Base-by-base conservation (phyloP, 2,888 invertebrate species). In the Baronia brevicornis region DNA sequence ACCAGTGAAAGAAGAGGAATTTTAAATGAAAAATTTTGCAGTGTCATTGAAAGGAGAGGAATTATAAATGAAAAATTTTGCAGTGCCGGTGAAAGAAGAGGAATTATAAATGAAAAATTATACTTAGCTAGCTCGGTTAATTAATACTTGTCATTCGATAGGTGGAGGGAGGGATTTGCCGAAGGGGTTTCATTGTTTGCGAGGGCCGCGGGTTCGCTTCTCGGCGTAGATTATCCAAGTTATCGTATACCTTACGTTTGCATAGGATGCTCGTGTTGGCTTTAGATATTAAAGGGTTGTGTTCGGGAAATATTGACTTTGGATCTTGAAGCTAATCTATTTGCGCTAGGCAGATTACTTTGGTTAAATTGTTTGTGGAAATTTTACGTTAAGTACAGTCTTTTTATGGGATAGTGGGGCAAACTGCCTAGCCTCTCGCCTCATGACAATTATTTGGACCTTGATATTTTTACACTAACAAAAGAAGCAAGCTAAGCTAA, bases 141-240 rank as follows among this genome's bases (percentile, higher is more conserved):
- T 74, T 71, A 73, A 71, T 75, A 69, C 61, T 54, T 57, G 71
- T 64, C 64, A 71, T 56, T 54, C 47, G 63, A 65, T 65, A 58
- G 48, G 44, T 37, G 23, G 28, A 27, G 39, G 7, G 21, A 9
- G 10, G 17, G 25, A 39, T 54, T 58, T 54, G 54, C 48, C 48
- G 56, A 64, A 64, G 62, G 66, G 65, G 64, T 62, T 57, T 36
- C 13, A 23, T 33, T 70, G 65, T 70, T 70, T 70, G 63, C 58
- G 28, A 46, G 64, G 60, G 63, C 51, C 49, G 43, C 55, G 47
- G 54, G 59, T 64, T 67, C 54, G 45, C 48, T 48, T 65, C 62
- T 35, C 35, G 26, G 27, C 18, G 24, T 24, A 9, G 34, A 20
- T 34, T 28, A 38, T 35, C 41, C 12, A 14, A 17, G 33, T 28